phyloP scores from a whole-genome alignment of 2,888 invertebrate genomes.

The Oithona nana region DNA sequence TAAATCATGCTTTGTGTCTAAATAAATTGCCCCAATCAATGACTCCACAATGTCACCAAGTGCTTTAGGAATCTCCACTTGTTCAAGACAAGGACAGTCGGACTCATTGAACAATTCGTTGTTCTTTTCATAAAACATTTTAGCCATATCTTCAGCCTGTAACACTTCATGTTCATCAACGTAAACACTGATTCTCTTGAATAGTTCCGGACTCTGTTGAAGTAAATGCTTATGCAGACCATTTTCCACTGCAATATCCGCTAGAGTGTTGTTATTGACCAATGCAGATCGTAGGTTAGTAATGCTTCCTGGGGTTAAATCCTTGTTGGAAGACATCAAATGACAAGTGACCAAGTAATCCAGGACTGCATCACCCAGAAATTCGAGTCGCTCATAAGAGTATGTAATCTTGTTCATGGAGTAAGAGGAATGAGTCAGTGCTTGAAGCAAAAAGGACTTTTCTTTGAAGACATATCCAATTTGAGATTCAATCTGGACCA shows the following conservation, averaged over 20 bases:
- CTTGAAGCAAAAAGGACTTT: conserved; percentile 49
- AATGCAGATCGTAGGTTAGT: conserved; percentile 85
- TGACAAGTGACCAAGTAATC: conserved; percentile 61
- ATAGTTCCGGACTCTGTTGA: not conserved
- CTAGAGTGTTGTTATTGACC: conserved; percentile 3
- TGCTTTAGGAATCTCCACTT: conserved; percentile 14
- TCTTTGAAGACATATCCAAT: conserved; percentile 60
- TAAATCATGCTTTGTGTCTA: conserved; percentile 10
- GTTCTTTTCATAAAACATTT: not conserved
- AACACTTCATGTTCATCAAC: not conserved
- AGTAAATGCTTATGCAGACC: not conserved
- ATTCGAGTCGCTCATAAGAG: conserved; percentile 77
- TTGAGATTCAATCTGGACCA: conserved; percentile 37
- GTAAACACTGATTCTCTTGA: conserved; percentile 1
- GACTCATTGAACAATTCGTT: not conserved
- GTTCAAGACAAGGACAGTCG: conserved; percentile 2
- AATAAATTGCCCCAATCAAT: conserved; percentile 10
- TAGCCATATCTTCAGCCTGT: not conserved
- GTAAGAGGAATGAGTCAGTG: conserved; percentile 72
- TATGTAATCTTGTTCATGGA: conserved; percentile 57
- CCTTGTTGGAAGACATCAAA: not conserved
- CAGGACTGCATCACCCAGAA: conserved; percentile 72
- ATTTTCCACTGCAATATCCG: not conserved
- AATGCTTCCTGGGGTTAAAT: conserved; percentile 54
- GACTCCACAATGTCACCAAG: conserved; percentile 14